Evolutionary conservation across 2,888 invertebrate species (phyloP).

Genomic region (Plebejus anna): DNA sequence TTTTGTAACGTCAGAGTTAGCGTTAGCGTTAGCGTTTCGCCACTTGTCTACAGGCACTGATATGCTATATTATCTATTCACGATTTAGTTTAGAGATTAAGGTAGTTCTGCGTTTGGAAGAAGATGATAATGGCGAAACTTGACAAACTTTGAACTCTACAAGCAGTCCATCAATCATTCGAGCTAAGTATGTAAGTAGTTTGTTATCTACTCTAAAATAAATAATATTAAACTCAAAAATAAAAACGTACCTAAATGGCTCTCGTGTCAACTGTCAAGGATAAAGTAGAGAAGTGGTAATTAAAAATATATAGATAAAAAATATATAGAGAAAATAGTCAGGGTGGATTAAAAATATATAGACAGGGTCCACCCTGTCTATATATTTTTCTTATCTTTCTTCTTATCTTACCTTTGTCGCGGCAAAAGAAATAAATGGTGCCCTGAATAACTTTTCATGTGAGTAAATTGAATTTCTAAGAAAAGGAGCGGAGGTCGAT

Average conservation of each 20-base stretch:
- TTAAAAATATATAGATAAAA: no score
- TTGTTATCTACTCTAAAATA: neutral
- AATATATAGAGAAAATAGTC: no score
- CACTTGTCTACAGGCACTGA: no score
- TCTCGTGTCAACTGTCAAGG: neutral
- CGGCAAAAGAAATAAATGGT: slow-evolving; percentile 6
- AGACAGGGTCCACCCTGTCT: no score
- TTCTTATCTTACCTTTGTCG: slow-evolving; percentile 1
- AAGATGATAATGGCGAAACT: neutral
- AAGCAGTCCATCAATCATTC: slow-evolving; percentile 9
- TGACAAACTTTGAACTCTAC: neutral
- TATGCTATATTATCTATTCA: no score
- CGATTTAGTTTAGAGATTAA: no score
- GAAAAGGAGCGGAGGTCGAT: neutral
- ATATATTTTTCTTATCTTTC: no score
- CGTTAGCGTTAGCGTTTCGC: no score
- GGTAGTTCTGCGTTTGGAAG: neutral
- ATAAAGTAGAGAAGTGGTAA: neutral
- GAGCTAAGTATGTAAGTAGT: neutral
- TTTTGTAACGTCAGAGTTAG: no score
- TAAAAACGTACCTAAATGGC: neutral
- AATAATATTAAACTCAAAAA: neutral
- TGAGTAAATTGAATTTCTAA: neutral
- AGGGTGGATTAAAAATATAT: no score
- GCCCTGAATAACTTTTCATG: slow-evolving; percentile 8